A percentile compares a stretch with the other conserved stretches of the same genome.
Evolutionary conservation across 2,888 invertebrate species (phyloP).

Genomic region (Phengaris alcon): DNA sequence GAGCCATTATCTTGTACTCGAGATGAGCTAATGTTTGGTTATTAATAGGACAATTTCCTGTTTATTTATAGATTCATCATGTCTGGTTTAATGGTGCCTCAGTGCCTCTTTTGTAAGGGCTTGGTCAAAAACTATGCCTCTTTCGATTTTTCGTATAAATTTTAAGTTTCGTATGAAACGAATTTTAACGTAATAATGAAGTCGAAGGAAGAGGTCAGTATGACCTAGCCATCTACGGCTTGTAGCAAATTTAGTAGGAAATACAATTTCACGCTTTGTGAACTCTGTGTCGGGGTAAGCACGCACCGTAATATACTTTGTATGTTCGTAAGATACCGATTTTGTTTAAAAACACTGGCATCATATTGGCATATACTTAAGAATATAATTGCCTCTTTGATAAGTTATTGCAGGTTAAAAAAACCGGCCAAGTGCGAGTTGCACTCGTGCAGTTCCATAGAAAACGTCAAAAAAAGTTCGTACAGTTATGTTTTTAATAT

Average conservation of each 20-base stretch:
- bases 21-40: slow-evolving; percentile 35
- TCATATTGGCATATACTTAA: too few relatives aligned
- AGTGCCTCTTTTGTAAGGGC: background rate
- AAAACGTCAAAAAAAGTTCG: too few relatives aligned
- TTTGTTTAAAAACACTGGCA: background rate
- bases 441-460: too few relatives aligned
- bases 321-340: background rate
- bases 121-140: background rate
- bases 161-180: too few relatives aligned
- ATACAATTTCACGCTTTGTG: slow-evolving; percentile 20
- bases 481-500: too few relatives aligned
- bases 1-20: slow-evolving; percentile 32
- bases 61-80: slow-evolving; percentile 1
- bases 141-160: too few relatives aligned
- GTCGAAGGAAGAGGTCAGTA: background rate
- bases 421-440: too few relatives aligned
- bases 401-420: too few relatives aligned
- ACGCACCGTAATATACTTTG: background rate
- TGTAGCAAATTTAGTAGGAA: background rate
- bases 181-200: too few relatives aligned
- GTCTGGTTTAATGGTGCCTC: background rate
- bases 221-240: background rate
- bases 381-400: too few relatives aligned
- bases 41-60: slow-evolving; percentile 29
- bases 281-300: background rate